These are phyloP conservation scores for Cepaea nemoralis DNA, from an alignment of 1,140 invertebrate species.

Conservation along the genomic window DNA sequence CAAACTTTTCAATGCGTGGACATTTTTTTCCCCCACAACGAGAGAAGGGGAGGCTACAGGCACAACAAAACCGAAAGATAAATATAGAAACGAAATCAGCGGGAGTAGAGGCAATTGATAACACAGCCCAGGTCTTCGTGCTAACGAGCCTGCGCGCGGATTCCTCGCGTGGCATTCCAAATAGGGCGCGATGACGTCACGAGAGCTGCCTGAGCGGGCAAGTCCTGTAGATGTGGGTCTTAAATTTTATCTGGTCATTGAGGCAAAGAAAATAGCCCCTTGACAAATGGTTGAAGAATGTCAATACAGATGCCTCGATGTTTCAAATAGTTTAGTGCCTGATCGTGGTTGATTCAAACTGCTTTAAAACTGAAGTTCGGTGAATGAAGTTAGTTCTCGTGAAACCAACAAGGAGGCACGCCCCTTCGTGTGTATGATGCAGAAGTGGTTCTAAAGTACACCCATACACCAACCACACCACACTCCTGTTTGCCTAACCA, in stretches of 20 bases:
- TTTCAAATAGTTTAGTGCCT: too few relatives aligned
- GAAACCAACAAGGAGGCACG: background rate
- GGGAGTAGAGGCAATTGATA: conserved; percentile 41
- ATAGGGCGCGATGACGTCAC: conserved; percentile 65
- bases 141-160: conserved; percentile 37
- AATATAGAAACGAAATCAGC: conserved; percentile 42
- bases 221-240: background rate
- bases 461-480: too few relatives aligned
- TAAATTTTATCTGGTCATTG: background rate
- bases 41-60: conserved; percentile 29
- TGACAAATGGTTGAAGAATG: background rate
- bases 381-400: background rate
- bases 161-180: conserved; percentile 66
- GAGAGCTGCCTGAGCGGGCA: background rate
- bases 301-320: background rate
- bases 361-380: background rate
- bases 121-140: conserved; percentile 52
- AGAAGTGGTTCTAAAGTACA: background rate
- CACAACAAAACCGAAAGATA: conserved; percentile 48
- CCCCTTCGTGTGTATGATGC: background rate
- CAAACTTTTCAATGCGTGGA: conserved; percentile 35
- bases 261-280: too few relatives aligned
- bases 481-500: too few relatives aligned
- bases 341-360: background rate
- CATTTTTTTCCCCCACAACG: conserved; percentile 12